phyloP scores from a whole-genome alignment of 1,140 invertebrate species.

The Colletes latitarsis region DNA sequence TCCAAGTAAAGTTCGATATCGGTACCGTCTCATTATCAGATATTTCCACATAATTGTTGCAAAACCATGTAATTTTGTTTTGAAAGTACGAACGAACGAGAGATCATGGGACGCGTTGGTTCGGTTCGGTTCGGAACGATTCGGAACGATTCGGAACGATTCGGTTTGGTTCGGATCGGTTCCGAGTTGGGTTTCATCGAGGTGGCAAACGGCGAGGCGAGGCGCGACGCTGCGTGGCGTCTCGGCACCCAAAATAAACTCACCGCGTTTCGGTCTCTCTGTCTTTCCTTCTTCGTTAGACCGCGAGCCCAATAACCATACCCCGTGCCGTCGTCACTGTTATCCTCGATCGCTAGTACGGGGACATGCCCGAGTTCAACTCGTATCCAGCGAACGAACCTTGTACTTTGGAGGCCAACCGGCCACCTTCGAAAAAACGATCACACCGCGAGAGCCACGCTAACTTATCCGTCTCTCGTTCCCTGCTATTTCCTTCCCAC shows the following conservation, averaged over 20 bases:
- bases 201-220: slow-evolving; percentile 29
- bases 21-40: too few species aligned
- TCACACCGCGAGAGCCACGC: background rate
- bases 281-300: slow-evolving; percentile 38
- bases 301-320: slow-evolving; percentile 1
- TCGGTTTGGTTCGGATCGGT: too few species aligned
- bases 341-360: slow-evolving; percentile 53
- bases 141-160: too few species aligned
- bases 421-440: background rate
- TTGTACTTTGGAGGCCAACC: slow-evolving; percentile 10
- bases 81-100: too few species aligned
- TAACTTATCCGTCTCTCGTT: background rate
- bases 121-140: too few species aligned
- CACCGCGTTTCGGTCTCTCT: slow-evolving; percentile 61
- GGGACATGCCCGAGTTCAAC: background rate
- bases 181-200: slow-evolving; percentile 13
- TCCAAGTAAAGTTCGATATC: too few species aligned
- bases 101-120: too few species aligned
- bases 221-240: slow-evolving; percentile 60
- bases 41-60: too few species aligned
- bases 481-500: background rate
- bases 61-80: too few species aligned
- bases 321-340: slow-evolving; percentile 31
- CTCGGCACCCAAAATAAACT: slow-evolving; percentile 77
- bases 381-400: background rate